Conservation (phyloP, 2,797 vertebrate species). For the Gymnodraco acuticeps region DNA sequence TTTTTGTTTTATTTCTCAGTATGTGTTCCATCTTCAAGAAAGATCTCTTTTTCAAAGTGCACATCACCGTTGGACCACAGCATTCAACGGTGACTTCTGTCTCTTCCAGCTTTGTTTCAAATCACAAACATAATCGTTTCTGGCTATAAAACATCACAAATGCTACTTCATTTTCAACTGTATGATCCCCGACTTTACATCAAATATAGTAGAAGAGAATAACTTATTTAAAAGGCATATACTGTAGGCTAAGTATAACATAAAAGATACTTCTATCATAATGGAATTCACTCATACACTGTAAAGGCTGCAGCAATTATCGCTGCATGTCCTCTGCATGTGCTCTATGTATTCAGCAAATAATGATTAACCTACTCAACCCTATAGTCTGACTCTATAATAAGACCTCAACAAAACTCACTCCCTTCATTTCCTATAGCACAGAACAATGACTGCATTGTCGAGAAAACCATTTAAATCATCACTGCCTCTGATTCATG, state of each 20-base stretch:
- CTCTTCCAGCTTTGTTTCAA: not conserved
- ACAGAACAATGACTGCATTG: slow-evolving; percentile 23
- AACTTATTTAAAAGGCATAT: not conserved
- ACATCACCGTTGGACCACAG: slow-evolving; percentile 12
- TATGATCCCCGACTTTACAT: not conserved
- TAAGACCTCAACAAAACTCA: slow-evolving; percentile 4
- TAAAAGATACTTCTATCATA: slow-evolving; percentile 7
- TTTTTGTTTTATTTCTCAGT: slow-evolving; percentile 13
- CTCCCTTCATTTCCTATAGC: slow-evolving; percentile 18
- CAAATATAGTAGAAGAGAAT: not conserved
- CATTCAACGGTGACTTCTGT: not conserved
- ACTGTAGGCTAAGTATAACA: not conserved
- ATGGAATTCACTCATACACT: not conserved
- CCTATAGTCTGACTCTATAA: slow-evolving; percentile 8
- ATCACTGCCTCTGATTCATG: slow-evolving; percentile 3
- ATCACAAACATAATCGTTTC: not conserved
- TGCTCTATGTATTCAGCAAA: slow-evolving; percentile 5
- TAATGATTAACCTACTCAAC: slow-evolving; percentile 15
- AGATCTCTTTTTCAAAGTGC: slow-evolving; percentile 7
- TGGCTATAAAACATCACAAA: slow-evolving; percentile 2
- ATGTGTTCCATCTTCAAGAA: not conserved
- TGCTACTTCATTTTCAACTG: not conserved
- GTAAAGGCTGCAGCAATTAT: slow-evolving; percentile 9
- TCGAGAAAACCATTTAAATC: slow-evolving; percentile 7
- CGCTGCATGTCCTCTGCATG: slow-evolving; percentile 15